A percentile compares a stretch with the other conserved stretches of the same genome.
phyloP scores from a whole-genome alignment of 2,888 invertebrate species.

The Stenichneumon culpator region DNA sequence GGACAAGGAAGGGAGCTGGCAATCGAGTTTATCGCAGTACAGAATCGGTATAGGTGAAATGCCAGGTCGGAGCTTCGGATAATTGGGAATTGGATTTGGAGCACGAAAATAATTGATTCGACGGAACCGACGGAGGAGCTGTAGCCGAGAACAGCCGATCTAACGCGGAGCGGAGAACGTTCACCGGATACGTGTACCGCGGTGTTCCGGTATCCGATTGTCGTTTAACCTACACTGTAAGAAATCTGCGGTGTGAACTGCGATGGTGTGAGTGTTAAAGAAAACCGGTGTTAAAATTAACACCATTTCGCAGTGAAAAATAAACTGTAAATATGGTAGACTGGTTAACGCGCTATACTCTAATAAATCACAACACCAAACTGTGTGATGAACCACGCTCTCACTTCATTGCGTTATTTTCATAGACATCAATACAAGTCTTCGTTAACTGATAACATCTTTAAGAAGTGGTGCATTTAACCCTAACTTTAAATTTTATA shows the following conservation, averaged over 20 bases:
- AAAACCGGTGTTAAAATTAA: too few relatives aligned
- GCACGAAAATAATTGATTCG: conserved; percentile 83
- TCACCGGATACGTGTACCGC: conserved; percentile 38
- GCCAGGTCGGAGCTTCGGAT: conserved; percentile 66
- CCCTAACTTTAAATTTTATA: too few relatives aligned
- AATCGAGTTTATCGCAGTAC: conserved; percentile 32
- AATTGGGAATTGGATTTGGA: conserved; percentile 82
- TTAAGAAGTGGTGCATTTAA: too few relatives aligned
- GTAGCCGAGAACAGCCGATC: conserved; percentile 59
- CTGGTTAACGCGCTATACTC: too few relatives aligned
- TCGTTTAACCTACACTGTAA: conserved; percentile 76
- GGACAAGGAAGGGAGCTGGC: not conserved
- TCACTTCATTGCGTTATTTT: not conserved
- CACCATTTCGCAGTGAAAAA: too few relatives aligned
- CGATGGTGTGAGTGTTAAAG: too few relatives aligned
- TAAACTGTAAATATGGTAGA: too few relatives aligned
- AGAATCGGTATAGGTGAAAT: conserved; percentile 26
- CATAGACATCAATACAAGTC: too few relatives aligned
- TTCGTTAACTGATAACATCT: too few relatives aligned
- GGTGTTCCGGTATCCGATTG: conserved; percentile 72
- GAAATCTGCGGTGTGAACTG: not conserved
- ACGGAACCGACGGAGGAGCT: conserved; percentile 71
- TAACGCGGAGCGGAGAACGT: conserved; percentile 27
- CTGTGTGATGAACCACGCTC: too few relatives aligned
- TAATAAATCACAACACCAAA: too few relatives aligned